Evolutionary conservation across 1,140 invertebrate genomes (phyloP).

Genomic region (Charaxes varanes): DNA sequence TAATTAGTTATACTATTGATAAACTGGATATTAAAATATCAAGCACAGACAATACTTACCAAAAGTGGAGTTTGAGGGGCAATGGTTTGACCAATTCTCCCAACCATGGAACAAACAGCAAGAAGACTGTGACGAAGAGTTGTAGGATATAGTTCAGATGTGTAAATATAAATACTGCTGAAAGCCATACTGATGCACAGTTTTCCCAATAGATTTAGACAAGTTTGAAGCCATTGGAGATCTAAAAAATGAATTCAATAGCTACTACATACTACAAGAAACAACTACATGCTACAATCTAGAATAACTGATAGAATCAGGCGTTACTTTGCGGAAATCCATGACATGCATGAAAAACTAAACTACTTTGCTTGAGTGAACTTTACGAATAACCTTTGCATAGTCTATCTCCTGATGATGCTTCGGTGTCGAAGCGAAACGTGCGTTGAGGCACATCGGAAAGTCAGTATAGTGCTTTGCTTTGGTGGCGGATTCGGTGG

Average conservation of each 20-base stretch:
- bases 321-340: too few species aligned
- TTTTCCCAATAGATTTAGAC: constrained; percentile 74
- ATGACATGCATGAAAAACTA: too few species aligned
- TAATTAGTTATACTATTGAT: too few species aligned
- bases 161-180: constrained; percentile 80
- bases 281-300: not conserved
- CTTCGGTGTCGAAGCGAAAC: too few species aligned
- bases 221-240: constrained; percentile 46
- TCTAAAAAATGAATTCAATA: constrained; percentile 27
- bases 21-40: too few species aligned
- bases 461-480: too few species aligned
- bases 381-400: too few species aligned
- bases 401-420: too few species aligned
- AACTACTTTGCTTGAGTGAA: too few species aligned
- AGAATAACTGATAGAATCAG: too few species aligned
- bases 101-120: constrained; percentile 80
- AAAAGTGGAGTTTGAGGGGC: constrained; percentile 78
- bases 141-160: constrained; percentile 82
- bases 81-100: constrained; percentile 79
- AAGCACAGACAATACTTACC: constrained; percentile 53
- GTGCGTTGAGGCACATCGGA: too few species aligned
- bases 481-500: too few species aligned
- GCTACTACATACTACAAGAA: constrained; percentile 14
- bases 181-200: constrained; percentile 78
- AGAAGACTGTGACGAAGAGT: constrained; percentile 77